Base-by-base conservation (phyloP, 2,113 vertebrate genomes). In the Nyctibius bracteatus region DNA sequence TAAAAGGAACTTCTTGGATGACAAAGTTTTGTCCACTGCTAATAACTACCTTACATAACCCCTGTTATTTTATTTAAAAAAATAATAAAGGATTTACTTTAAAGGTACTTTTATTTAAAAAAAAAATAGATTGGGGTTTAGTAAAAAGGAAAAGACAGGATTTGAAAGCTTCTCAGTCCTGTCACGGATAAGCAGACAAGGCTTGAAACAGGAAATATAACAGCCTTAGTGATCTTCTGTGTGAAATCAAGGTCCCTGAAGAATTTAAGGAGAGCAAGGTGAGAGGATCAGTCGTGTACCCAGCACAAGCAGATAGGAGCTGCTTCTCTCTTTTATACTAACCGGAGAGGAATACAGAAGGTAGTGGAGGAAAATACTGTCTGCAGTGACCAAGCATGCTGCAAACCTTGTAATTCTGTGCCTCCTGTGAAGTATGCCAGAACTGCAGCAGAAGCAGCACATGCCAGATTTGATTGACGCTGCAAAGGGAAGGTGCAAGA, bases 321-420 rank as follows among this genome's bases (percentile, higher is more conserved):
- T 91, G 62, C 46, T 84, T 39, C 18, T 78, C 30, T 47, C 59
- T 92, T 81, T 90, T 39, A 11, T 70, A 63, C 33, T 73, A 70
- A n/a, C 37, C 37, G 62, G 65, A 52, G 39, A 86, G 28, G 24
- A 83, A 70, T 77, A 65, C 30, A 62, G 66, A 44, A 52, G 28
- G 39, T 52, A 55, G 23, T 44, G 35, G 12, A 89, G 68, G 71
- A 81, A 95, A 91, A 92, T 44, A 65, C 33, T 57, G 61, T 86
- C 85, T 96, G 90, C 77, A 90, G 67, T 57, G 81, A 70, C 83
- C 81, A 89, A 94, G 75, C 87, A 90, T 65, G 72, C 86, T 81
- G 41, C 77, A 97, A 92, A 95, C 86, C 68, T 79, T 94, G 80
- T 95, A 75, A 89, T 91, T 75, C 82, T 59, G 47, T 62, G 65